Percentiles rank a stretch among this genome's conserved stretches.
phyloP scores from a whole-genome alignment of 2,113 vertebrate genomes.

The Notothenia rossii region DNA sequence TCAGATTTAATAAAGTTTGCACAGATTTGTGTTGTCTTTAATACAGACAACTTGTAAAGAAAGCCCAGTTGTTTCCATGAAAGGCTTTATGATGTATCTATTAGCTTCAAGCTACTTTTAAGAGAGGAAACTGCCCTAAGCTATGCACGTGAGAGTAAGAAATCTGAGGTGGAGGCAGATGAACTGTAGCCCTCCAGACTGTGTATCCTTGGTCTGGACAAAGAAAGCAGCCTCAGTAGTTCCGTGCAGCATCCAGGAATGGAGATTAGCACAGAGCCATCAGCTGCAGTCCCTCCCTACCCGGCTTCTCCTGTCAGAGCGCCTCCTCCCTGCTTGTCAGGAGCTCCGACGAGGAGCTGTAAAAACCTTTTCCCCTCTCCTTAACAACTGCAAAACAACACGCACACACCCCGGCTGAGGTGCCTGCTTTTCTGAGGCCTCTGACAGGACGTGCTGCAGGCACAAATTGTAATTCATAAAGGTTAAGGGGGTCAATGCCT shows the following conservation, averaged over 20 bases:
- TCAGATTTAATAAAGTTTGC: conserved; percentile 5
- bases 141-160: conserved; percentile 9
- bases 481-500: conserved; percentile 90
- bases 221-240: conserved; percentile 56
- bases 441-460: conserved; percentile 88
- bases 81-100: conserved; percentile 18
- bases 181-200: conserved; percentile 40
- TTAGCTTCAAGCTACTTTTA: conserved; percentile 14
- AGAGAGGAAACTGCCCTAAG: background rate
- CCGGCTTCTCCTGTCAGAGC: conserved; percentile 84
- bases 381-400: conserved; percentile 87
- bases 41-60: background rate
- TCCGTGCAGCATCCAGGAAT: conserved; percentile 72
- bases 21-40: background rate
- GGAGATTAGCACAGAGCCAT: conserved; percentile 82
- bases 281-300: conserved; percentile 80
- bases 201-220: conserved; percentile 62
- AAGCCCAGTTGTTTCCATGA: conserved; percentile 28
- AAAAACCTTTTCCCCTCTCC: conserved; percentile 85
- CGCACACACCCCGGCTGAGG: conserved; percentile 80
- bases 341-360: conserved; percentile 83
- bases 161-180: conserved; percentile 32
- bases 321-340: conserved; percentile 85
- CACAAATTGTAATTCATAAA: conserved; percentile 91
- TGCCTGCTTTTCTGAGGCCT: conserved; percentile 86